Conservation (phyloP, 2,113 vertebrate species). For the Macheiramphus alcinus region DNA sequence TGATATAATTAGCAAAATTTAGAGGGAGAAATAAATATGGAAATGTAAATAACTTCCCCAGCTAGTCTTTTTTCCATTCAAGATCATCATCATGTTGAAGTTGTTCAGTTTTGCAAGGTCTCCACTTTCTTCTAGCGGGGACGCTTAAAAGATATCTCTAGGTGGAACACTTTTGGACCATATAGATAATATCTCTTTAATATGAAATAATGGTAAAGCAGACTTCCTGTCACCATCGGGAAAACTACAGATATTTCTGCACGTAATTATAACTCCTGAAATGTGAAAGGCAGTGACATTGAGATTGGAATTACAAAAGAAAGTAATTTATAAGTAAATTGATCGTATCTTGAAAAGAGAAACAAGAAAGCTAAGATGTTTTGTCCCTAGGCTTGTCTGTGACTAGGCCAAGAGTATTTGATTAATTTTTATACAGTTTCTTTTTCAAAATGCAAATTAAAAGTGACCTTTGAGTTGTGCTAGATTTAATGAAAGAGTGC, state of each 20-base stretch:
- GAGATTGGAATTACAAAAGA: neutral
- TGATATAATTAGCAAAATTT: neutral
- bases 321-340: neutral
- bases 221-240: neutral
- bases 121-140: neutral
- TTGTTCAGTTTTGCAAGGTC: neutral
- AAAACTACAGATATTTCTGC: neutral
- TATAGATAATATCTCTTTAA: neutral
- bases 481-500: slow-evolving; percentile 17
- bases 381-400: neutral
- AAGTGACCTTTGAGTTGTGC: slow-evolving; percentile 1
- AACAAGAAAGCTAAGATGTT: neutral
- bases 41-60: neutral
- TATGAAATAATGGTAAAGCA: neutral
- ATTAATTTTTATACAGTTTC: neutral
- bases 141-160: neutral
- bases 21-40: neutral
- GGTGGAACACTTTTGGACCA: neutral
- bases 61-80: neutral
- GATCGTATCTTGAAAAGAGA: neutral
- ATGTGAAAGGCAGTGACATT: neutral
- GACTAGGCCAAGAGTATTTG: neutral
- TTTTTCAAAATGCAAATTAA: slow-evolving; percentile 34
- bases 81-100: neutral
- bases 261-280: neutral